Evolutionary conservation across 2,888 invertebrate species (phyloP).

Genomic region (Agrilus cyanescens): DNA sequence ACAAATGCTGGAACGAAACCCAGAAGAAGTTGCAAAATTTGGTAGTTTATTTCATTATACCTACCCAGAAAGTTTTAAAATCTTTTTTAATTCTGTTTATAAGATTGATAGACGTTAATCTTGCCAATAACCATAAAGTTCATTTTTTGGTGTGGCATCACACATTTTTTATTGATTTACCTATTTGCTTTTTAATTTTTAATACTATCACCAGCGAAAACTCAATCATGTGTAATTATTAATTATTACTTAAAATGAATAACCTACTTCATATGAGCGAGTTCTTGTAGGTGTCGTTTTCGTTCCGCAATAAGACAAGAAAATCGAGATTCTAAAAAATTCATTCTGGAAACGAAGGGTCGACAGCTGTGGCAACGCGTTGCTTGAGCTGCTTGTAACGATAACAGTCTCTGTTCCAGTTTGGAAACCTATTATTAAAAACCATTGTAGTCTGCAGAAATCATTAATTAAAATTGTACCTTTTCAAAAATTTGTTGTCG

Average conservation of each 20-base stretch:
- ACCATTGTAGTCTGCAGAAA: neutral
- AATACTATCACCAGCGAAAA: too few species aligned
- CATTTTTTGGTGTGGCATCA: too few species aligned
- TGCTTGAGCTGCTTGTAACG: conserved; percentile 57
- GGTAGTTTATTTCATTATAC: too few species aligned
- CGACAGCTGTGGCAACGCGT: conserved; percentile 57
- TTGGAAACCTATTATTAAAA: conserved; percentile 47
- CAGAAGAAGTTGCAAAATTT: too few species aligned
- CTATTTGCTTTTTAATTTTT: too few species aligned
- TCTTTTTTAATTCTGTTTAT: too few species aligned
- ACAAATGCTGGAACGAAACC: too few species aligned
- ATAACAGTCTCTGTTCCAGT: conserved; percentile 55
- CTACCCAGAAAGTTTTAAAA: too few species aligned
- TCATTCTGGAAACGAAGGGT: conserved; percentile 49
- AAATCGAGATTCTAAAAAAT: conserved; percentile 51
- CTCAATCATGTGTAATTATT: too few species aligned
- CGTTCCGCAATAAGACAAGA: conserved; percentile 48
- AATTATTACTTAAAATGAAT: neutral
- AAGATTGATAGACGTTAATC: too few species aligned
- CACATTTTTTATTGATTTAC: too few species aligned
- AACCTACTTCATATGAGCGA: conserved; percentile 69
- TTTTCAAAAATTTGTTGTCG: conserved; percentile 52
- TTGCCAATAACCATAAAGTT: too few species aligned
- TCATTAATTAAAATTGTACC: conserved; percentile 33
- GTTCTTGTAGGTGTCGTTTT: conserved; percentile 58